Evolutionary conservation across 2,888 invertebrate genomes (phyloP).

Genomic region (Apamea epomidion): DNA sequence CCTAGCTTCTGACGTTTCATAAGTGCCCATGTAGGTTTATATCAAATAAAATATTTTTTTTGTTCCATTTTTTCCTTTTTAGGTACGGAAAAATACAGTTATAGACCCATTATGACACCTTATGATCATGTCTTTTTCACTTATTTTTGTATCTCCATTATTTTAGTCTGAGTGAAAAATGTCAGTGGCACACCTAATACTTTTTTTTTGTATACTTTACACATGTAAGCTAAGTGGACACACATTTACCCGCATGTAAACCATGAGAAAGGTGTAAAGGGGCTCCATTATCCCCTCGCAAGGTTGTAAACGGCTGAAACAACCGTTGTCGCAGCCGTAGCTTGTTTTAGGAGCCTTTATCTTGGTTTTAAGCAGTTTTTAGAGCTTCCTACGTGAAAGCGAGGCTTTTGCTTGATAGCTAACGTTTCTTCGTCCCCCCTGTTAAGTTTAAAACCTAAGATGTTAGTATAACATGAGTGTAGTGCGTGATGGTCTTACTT

Average conservation of each 20-base stretch:
- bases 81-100: background rate
- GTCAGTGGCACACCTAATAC: conserved; percentile 23
- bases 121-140: too few species aligned
- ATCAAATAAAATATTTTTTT: too few species aligned
- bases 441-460: conserved; percentile 53
- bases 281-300: conserved; percentile 62
- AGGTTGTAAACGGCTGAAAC: conserved; percentile 64
- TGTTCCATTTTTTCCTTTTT: too few species aligned
- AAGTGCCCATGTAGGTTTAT: too few species aligned
- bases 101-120: too few species aligned
- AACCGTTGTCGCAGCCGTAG: conserved; percentile 59
- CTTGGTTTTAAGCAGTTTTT: conserved; percentile 64
- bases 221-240: conserved; percentile 60
- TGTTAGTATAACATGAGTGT: conserved; percentile 25
- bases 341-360: conserved; percentile 67
- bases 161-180: conserved; percentile 23
- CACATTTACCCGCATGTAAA: conserved; percentile 59
- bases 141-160: background rate
- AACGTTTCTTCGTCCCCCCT: conserved; percentile 25
- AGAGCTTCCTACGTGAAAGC: conserved; percentile 50
- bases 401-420: conserved; percentile 42
- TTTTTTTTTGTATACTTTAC: conserved; percentile 55
- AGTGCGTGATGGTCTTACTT: conserved; percentile 29
- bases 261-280: conserved; percentile 66
- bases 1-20: too few species aligned